A percentile compares a stretch with the other conserved stretches of the same genome.
phyloP scores from a whole-genome alignment of 2,797 vertebrate species.

The Alca torda region DNA sequence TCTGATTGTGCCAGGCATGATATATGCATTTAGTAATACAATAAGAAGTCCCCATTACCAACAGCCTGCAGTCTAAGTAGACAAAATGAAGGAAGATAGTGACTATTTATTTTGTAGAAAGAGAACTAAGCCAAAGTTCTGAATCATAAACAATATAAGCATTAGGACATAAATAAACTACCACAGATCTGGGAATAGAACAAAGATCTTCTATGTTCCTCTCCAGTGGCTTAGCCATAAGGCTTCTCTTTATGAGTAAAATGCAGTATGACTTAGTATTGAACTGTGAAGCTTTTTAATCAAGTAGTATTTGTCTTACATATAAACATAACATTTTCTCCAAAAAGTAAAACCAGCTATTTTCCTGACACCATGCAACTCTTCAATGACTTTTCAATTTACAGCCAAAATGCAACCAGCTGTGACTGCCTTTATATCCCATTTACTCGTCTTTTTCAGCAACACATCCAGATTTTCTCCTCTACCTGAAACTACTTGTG shows the following conservation, averaged over 20 bases:
- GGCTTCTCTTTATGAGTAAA: background rate
- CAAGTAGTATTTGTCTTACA: background rate
- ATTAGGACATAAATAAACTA: background rate
- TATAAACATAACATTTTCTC: background rate
- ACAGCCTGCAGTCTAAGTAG: background rate
- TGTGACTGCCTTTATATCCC: background rate
- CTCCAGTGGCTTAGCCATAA: background rate
- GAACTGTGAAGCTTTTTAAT: background rate
- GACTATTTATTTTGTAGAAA: background rate
- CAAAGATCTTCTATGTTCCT: background rate
- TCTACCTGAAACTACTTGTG: background rate
- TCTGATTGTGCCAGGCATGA: conserved; percentile 6
- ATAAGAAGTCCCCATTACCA: background rate
- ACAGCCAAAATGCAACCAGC: background rate
- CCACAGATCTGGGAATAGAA: background rate
- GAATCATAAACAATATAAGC: background rate
- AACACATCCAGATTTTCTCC: background rate
- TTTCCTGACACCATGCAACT: background rate
- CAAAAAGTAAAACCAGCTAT: background rate
- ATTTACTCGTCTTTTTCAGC: background rate
- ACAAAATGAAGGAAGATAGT: background rate
- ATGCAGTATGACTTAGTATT: background rate
- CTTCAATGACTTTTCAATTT: background rate
- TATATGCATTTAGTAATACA: background rate
- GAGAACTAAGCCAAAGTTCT: background rate